phyloP scores from a whole-genome alignment of 2,113 vertebrate genomes.

The Anthoscopus minutus region DNA sequence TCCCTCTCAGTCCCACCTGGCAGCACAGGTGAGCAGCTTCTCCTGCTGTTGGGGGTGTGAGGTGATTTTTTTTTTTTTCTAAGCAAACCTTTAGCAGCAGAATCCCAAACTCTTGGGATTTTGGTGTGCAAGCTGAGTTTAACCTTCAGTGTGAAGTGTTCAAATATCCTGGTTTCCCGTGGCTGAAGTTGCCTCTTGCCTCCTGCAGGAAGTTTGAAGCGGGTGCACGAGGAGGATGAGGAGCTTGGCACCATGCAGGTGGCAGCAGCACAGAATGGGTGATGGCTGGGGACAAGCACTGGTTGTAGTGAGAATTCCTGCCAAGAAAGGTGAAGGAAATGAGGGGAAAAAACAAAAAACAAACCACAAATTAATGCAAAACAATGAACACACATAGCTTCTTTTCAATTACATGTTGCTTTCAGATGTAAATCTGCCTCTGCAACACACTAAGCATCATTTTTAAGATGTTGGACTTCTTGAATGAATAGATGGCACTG shows the following conservation, averaged over 20 bases:
- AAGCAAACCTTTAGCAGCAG: background rate
- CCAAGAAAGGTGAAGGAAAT: constrained; percentile 47
- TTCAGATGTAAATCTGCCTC: constrained; percentile 70
- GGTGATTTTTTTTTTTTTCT: background rate
- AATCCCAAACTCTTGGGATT: background rate
- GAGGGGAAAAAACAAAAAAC: background rate
- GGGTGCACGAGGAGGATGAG: constrained; percentile 91
- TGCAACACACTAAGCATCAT: constrained; percentile 69
- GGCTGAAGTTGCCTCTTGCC: background rate
- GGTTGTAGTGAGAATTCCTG: constrained; percentile 2
- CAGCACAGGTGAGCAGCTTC: constrained; percentile 78
- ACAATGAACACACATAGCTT: constrained; percentile 50
- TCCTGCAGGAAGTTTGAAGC: constrained; percentile 86
- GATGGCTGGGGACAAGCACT: constrained; percentile 26
- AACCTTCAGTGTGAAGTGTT: fast-evolving
- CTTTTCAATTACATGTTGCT: constrained; percentile 69
- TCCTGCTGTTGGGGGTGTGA: background rate
- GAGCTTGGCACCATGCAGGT: constrained; percentile 91
- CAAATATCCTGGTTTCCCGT: fast-evolving
- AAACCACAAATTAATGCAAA: background rate
- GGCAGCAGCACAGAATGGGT: constrained; percentile 88
- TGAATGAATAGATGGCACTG: constrained; percentile 74
- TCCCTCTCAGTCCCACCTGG: constrained; percentile 88
- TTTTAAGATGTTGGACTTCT: constrained; percentile 73
- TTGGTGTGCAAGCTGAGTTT: background rate